Evolutionary conservation across 2,113 vertebrate species (phyloP).

Genomic region (Anser cygnoides): DNA sequence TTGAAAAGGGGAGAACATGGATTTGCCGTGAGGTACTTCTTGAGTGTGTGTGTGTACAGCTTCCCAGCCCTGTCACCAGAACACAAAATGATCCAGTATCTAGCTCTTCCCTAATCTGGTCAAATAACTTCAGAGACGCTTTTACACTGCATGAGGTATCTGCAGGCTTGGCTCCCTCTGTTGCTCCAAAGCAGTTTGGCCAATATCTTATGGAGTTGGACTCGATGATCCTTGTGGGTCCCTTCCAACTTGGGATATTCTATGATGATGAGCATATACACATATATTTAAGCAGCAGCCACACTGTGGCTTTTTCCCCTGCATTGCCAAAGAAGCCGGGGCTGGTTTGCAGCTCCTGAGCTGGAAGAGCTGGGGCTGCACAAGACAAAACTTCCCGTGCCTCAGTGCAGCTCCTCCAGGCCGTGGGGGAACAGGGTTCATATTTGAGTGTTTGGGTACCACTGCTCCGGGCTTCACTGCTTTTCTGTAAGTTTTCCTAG

Average conservation of each 20-base stretch:
- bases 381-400: rapidly evolving
- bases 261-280: no score
- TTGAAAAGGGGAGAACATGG: background rate
- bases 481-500: background rate
- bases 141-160: background rate
- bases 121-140: background rate
- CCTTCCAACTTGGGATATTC: no score
- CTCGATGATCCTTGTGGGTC: no score
- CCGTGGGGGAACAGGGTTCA: background rate
- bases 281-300: background rate
- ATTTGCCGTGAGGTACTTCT: background rate
- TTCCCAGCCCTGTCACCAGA: background rate
- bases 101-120: background rate
- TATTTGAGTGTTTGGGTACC: background rate
- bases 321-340: background rate
- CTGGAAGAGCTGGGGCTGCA: background rate
- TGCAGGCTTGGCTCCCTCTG: background rate
- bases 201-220: background rate
- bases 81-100: background rate
- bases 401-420: background rate
- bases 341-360: background rate
- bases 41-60: background rate
- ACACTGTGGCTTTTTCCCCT: rapidly evolving
- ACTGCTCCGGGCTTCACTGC: background rate
- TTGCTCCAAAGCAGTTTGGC: background rate